Evolutionary conservation across 2,888 invertebrate genomes (phyloP).

Genomic region (Molorchus minor): DNA sequence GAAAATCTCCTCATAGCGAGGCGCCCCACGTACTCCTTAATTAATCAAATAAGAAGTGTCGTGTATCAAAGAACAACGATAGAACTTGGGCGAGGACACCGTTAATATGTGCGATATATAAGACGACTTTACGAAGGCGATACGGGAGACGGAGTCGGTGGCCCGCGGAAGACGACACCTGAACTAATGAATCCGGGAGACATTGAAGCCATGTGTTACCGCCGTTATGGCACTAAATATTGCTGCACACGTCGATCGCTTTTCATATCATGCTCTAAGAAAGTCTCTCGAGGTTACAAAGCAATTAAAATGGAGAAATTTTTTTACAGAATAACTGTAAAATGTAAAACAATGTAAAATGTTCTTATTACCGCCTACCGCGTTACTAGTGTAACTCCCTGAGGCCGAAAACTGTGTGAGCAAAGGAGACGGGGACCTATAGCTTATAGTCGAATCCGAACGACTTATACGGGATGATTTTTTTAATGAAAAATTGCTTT

Average conservation of each 20-base stretch:
- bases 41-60: slow-evolving; percentile 38
- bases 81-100: slow-evolving; percentile 31
- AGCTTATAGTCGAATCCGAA: too few relatives aligned
- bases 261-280: too few relatives aligned
- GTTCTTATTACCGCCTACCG: too few relatives aligned
- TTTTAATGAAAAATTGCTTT: too few relatives aligned
- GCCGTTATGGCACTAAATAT: slow-evolving; percentile 7
- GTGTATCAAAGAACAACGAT: slow-evolving; percentile 36
- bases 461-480: too few relatives aligned
- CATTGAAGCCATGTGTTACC: slow-evolving; percentile 28
- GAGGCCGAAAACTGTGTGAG: too few relatives aligned
- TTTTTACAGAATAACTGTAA: too few relatives aligned
- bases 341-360: too few relatives aligned
- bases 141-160: slow-evolving; percentile 11
- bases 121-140: slow-evolving; percentile 26
- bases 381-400: too few relatives aligned
- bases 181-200: slow-evolving; percentile 32
- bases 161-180: slow-evolving; percentile 31
- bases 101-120: slow-evolving; percentile 31
- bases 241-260: not conserved
- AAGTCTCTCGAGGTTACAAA: too few relatives aligned
- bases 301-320: too few relatives aligned
- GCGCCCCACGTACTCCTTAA: slow-evolving; percentile 31
- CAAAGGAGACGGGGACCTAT: too few relatives aligned
- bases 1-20: slow-evolving; percentile 24